These are phyloP conservation scores for Drosophila tani DNA, from an alignment of 1,140 invertebrate genomes.

Conservation along the genomic window DNA sequence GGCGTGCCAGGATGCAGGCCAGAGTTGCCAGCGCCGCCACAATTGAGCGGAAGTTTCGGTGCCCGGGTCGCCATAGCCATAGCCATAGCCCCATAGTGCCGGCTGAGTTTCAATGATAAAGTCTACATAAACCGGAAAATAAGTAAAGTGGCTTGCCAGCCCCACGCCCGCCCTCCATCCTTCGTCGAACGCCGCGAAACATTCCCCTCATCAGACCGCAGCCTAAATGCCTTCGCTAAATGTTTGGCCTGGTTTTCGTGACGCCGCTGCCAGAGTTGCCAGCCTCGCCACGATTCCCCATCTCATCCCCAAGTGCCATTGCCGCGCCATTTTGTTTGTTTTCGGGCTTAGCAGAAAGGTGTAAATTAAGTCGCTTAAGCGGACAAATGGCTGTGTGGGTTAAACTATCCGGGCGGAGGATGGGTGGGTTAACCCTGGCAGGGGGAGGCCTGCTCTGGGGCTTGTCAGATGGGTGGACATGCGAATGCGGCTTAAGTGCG, in stretches of 20 bases:
- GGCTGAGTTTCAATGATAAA: conserved; percentile 75
- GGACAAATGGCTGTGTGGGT: conserved; percentile 51
- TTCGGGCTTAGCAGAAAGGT: conserved; percentile 73
- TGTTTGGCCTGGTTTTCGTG: conserved; percentile 56
- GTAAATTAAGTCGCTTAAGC: conserved; percentile 79
- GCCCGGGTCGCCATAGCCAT: conserved; percentile 33
- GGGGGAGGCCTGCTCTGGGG: not conserved
- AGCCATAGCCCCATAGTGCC: conserved; percentile 6
- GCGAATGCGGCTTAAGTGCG: conserved; percentile 58
- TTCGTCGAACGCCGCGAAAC: conserved; percentile 1
- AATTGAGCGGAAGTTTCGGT: conserved; percentile 70
- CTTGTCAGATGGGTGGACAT: conserved; percentile 15
- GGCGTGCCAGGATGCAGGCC: conserved; percentile 37
- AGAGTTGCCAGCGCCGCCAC: conserved; percentile 55
- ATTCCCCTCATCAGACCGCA: conserved; percentile 36
- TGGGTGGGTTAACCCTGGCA: not conserved
- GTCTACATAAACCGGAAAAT: conserved; percentile 79
- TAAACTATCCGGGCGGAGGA: conserved; percentile 20
- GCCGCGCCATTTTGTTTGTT: conserved; percentile 58
- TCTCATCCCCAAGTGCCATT: conserved; percentile 7
- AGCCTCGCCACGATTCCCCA: conserved; percentile 20
- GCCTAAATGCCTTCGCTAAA: conserved; percentile 67
- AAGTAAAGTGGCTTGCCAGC: conserved; percentile 72
- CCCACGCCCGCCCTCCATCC: not conserved
- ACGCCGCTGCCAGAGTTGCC: conserved; percentile 28